Percentiles rank a stretch among this genome's conserved stretches.
Conservation (phyloP, 2,888 invertebrate species). For the Drosophila prolongata region DNA sequence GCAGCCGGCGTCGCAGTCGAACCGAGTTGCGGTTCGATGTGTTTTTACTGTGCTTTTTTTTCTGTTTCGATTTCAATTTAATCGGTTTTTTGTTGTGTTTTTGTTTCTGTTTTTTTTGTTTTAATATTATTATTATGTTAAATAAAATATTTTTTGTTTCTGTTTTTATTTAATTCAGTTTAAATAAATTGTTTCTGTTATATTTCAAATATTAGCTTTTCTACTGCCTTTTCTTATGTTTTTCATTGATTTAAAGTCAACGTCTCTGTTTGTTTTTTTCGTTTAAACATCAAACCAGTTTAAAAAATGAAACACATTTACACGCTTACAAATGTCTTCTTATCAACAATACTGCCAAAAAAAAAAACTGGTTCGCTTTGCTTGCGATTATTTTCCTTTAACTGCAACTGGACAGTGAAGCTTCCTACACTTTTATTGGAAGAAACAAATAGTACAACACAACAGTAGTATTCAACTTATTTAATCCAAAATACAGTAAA, state of each 20-base stretch:
- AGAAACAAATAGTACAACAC: background rate
- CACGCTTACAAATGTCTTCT: conserved; percentile 9
- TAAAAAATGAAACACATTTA: conserved; percentile 16
- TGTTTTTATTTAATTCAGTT: too few relatives aligned
- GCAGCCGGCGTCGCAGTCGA: conserved; percentile 28
- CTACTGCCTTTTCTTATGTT: conserved; percentile 14
- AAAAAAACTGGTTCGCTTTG: conserved; percentile 26
- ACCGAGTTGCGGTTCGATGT: conserved; percentile 35
- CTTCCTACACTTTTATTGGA: background rate
- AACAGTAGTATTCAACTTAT: background rate
- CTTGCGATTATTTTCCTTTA: background rate
- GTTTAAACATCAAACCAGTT: conserved; percentile 28
- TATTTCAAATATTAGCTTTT: background rate
- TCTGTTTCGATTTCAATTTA: too few relatives aligned
- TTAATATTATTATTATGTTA: conserved; percentile 1
- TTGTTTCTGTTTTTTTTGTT: conserved; percentile 14
- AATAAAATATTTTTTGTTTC: too few relatives aligned
- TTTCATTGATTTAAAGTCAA: conserved; percentile 36
- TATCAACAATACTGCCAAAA: conserved; percentile 19
- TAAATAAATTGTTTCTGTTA: too few relatives aligned
- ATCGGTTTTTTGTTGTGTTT: background rate
- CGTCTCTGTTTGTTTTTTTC: conserved; percentile 13
- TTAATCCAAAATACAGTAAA: too few relatives aligned
- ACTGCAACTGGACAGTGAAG: background rate
- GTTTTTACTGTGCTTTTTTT: conserved; percentile 15